phyloP scores from a whole-genome alignment of 30 jellyfish, hydroid and myxozoan species.

The Pelagia noctiluca region DNA sequence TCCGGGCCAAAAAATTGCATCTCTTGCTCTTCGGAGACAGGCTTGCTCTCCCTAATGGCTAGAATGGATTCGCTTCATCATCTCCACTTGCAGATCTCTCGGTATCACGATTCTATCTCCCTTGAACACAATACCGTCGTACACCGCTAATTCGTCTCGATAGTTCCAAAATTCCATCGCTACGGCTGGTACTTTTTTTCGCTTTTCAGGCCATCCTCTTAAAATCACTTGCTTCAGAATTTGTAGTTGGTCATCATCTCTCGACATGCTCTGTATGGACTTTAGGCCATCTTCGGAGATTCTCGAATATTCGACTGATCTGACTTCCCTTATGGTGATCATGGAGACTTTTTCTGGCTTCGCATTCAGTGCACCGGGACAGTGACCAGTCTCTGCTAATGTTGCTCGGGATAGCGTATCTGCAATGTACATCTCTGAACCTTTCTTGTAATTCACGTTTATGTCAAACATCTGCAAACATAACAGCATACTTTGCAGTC shows the following conservation, averaged over 20 bases:
- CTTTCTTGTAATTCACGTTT: constrained; percentile 10
- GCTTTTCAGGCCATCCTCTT: constrained; percentile 14
- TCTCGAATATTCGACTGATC: constrained; percentile 1
- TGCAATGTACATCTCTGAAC: constrained; percentile 15
- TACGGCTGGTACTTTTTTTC: constrained; percentile 5
- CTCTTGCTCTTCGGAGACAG: no score
- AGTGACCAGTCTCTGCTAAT: constrained; percentile 1
- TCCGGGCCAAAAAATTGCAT: no score
- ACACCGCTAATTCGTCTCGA: no score
- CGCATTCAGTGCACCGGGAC: constrained; percentile 5
- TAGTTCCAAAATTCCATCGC: no score
- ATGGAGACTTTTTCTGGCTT: constrained; percentile 1
- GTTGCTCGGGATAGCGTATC: constrained; percentile 37
- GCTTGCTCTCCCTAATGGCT: no score
- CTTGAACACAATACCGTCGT: no score
- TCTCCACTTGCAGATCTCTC: no score
- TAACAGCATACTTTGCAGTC: background rate
- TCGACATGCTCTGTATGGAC: constrained; percentile 4
- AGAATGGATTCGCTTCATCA: no score
- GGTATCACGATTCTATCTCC: no score
- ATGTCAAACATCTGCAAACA: constrained; percentile 7
- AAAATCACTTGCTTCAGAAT: background rate
- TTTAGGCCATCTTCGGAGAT: constrained; percentile 1
- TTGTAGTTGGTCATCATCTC: background rate
- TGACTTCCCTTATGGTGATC: background rate